These are phyloP conservation scores for Drosophila saltans DNA, from an alignment of 1,140 invertebrate genomes.

Conservation along the genomic window DNA sequence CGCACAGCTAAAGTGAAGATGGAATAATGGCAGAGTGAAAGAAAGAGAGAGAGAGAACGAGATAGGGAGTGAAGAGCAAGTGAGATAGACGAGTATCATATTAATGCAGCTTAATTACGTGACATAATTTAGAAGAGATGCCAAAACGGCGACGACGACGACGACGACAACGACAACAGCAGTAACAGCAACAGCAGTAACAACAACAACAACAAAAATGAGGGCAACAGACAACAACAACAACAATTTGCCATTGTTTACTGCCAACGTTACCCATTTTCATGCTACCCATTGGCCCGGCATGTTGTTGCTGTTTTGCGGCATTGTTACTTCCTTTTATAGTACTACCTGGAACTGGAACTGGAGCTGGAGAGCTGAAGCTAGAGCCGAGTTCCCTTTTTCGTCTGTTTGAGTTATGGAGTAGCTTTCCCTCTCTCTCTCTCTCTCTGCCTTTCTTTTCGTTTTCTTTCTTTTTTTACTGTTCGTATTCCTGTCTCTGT, in stretches of 20 bases:
- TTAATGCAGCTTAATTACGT: slow-evolving; percentile 72
- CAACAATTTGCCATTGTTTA: slow-evolving; percentile 58
- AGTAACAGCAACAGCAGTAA: slow-evolving; percentile 15
- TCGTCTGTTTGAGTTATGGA: slow-evolving; percentile 54
- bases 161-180: slow-evolving; percentile 38
- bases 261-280: slow-evolving; percentile 2
- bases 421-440: neutral
- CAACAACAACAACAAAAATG: slow-evolving; percentile 25
- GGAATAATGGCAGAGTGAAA: neutral
- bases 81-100: slow-evolving; percentile 31
- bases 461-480: slow-evolving; percentile 9
- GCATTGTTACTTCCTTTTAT: slow-evolving; percentile 56
- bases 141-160: slow-evolving; percentile 39
- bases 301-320: slow-evolving; percentile 30
- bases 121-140: slow-evolving; percentile 68
- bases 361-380: slow-evolving; percentile 4
- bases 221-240: slow-evolving; percentile 15
- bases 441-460: neutral
- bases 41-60: neutral
- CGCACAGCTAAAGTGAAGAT: slow-evolving; percentile 9
- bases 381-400: slow-evolving; percentile 4
- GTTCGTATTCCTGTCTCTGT: neutral
- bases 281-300: neutral
- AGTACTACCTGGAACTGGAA: slow-evolving; percentile 26
- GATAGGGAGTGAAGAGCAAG: slow-evolving; percentile 1